These are phyloP conservation scores for Drosophila koepferae DNA, from an alignment of 2,888 invertebrate species.

Conservation along the genomic window DNA sequence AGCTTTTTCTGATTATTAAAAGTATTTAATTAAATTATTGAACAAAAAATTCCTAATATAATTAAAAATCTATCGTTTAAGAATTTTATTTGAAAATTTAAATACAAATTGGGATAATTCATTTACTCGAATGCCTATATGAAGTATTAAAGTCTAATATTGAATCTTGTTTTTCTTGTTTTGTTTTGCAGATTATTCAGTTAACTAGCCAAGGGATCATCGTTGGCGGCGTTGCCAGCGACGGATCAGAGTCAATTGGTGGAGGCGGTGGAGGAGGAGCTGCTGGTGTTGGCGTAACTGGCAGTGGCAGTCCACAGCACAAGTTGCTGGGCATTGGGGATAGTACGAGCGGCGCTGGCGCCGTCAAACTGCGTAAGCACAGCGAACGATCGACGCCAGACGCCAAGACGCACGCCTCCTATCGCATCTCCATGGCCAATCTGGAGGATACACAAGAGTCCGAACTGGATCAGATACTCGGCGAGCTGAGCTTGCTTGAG, in stretches of 20 bases:
- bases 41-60: too few relatives aligned
- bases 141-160: background rate
- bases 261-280: constrained; percentile 9
- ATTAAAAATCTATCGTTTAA: too few relatives aligned
- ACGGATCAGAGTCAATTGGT: constrained; percentile 49
- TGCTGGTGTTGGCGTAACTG: constrained; percentile 12
- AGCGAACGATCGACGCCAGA: constrained; percentile 72
- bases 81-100: too few relatives aligned
- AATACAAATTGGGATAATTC: too few relatives aligned
- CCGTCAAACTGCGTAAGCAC: constrained; percentile 79
- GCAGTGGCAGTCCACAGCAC: constrained; percentile 49
- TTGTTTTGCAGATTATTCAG: constrained; percentile 55
- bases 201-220: constrained; percentile 55
- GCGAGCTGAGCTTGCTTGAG: constrained; percentile 97
- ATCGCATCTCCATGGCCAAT: constrained; percentile 98
- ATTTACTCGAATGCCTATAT: too few relatives aligned
- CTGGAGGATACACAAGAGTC: constrained; percentile 98
- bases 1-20: too few relatives aligned
- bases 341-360: constrained; percentile 58
- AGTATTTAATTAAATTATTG: too few relatives aligned
- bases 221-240: constrained; percentile 65
- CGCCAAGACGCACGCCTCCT: constrained; percentile 79
- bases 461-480: constrained; percentile 98
- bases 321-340: constrained; percentile 52
- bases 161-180: background rate